phyloP scores from a whole-genome alignment of 2,888 invertebrate genomes.

The Tenthredo mesomela region DNA sequence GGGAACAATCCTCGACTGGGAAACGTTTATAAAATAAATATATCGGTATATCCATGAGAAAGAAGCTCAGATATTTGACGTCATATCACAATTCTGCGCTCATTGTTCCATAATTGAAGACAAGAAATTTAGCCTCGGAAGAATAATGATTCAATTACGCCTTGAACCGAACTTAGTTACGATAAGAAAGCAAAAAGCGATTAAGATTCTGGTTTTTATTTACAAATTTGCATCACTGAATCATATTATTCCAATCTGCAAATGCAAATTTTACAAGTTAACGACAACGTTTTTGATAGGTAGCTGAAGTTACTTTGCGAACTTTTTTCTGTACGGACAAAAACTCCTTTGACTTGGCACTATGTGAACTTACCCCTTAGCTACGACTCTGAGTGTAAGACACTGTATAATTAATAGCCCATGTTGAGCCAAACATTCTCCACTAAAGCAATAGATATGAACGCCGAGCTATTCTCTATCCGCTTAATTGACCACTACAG shows the following conservation, averaged over 20 bases:
- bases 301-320: not conserved
- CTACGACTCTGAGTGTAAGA: not conserved
- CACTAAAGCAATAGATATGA: not conserved
- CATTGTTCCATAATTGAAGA: not conserved
- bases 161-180: not conserved
- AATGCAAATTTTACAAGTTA: slow-evolving; percentile 20
- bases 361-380: not conserved
- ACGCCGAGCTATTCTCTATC: slow-evolving; percentile 10
- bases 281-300: not conserved
- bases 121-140: not conserved
- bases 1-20: slow-evolving; percentile 7
- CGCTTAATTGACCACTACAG: slow-evolving; percentile 8
- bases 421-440: not conserved
- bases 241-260: not conserved
- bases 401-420: slow-evolving; percentile 19
- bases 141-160: not conserved
- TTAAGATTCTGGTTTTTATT: slow-evolving; percentile 6
- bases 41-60: not conserved
- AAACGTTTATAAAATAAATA: not conserved
- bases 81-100: not conserved
- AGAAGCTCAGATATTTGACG: not conserved
- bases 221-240: slow-evolving; percentile 29
- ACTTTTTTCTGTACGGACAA: not conserved
- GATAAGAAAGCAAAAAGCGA: not conserved
- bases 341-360: not conserved